Percentiles rank a stretch among this genome's conserved stretches.
Conservation (phyloP, 2,888 invertebrate species). For the Geotrupes spiniger region DNA sequence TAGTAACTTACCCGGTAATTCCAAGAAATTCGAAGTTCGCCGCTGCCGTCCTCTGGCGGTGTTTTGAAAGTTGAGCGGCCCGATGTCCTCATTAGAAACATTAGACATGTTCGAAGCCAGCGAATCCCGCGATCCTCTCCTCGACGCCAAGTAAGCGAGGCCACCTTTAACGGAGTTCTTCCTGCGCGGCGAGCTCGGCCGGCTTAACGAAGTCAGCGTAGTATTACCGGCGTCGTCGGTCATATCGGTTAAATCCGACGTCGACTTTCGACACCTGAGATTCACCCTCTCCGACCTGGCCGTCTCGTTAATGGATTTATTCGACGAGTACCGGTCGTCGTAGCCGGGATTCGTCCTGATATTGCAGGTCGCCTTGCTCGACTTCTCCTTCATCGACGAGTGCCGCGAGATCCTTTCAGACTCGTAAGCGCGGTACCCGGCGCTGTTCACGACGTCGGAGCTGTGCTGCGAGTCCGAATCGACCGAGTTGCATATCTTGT, state of each 20-base stretch:
- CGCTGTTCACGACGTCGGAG: conserved; percentile 25
- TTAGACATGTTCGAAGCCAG: conserved; percentile 65
- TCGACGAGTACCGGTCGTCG: conserved; percentile 52
- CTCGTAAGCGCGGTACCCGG: conserved; percentile 21
- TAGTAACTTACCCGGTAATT: conserved; percentile 72
- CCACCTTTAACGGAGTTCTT: conserved; percentile 69
- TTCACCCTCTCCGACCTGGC: conserved; percentile 49
- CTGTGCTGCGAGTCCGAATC: conserved; percentile 42
- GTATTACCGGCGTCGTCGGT: conserved; percentile 56
- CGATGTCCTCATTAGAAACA: conserved; percentile 77
- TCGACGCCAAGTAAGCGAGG: conserved; percentile 77
- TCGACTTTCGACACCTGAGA: conserved; percentile 67
- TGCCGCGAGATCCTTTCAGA: conserved; percentile 32
- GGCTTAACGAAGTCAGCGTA: conserved; percentile 59
- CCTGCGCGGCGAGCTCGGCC: conserved; percentile 65
- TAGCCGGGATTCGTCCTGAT: conserved; percentile 63
- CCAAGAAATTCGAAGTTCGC: conserved; percentile 82
- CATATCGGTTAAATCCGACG: conserved; percentile 71
- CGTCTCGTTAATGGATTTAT: conserved; percentile 47
- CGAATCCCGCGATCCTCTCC: conserved; percentile 79
- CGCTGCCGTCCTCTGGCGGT: conserved; percentile 75
- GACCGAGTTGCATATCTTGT: conserved; percentile 46
- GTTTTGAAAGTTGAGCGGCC: conserved; percentile 76
- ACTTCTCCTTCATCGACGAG: conserved; percentile 45
- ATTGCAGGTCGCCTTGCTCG: conserved; percentile 45